Percentiles rank a stretch among this genome's conserved stretches.
Evolutionary conservation across 2,113 vertebrate species (phyloP).

Genomic region (Aldabrachelys gigantea): DNA sequence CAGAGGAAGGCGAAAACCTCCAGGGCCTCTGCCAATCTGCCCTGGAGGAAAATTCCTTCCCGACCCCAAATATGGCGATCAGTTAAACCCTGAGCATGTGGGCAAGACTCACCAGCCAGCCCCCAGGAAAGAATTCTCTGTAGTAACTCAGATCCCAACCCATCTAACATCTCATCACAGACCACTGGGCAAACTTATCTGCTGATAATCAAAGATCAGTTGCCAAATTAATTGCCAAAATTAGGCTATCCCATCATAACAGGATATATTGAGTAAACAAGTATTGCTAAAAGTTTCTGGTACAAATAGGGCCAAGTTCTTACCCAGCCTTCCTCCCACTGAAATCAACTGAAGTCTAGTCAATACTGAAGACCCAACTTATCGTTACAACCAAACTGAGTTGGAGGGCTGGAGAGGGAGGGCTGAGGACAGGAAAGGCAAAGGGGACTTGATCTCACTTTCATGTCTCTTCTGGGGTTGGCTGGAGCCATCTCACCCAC

Average conservation of each 20-base stretch:
- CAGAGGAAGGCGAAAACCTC: no score
- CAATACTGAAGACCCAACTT: constrained; percentile 43
- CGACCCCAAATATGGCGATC: no score
- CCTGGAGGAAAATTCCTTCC: no score
- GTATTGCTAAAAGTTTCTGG: constrained; percentile 27
- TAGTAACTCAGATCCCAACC: no score
- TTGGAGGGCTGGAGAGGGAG: neutral
- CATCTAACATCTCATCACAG: no score
- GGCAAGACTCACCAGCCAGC: no score
- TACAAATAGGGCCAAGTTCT: constrained; percentile 47
- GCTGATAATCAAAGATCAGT: no score
- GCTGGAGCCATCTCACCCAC: neutral
- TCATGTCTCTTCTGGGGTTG: neutral
- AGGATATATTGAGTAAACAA: constrained; percentile 55
- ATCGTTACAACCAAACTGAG: constrained; percentile 7
- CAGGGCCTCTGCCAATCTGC: no score
- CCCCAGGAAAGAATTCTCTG: no score
- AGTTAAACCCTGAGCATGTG: no score
- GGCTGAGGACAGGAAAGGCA: neutral
- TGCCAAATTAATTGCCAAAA: no score
- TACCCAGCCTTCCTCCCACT: constrained; percentile 48
- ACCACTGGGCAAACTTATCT: no score
- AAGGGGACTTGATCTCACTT: neutral
- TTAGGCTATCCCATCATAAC: neutral
- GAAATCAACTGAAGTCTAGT: constrained; percentile 50